Evolutionary conservation across 2,113 vertebrate species (phyloP).

Genomic region (Rhineura floridana): DNA sequence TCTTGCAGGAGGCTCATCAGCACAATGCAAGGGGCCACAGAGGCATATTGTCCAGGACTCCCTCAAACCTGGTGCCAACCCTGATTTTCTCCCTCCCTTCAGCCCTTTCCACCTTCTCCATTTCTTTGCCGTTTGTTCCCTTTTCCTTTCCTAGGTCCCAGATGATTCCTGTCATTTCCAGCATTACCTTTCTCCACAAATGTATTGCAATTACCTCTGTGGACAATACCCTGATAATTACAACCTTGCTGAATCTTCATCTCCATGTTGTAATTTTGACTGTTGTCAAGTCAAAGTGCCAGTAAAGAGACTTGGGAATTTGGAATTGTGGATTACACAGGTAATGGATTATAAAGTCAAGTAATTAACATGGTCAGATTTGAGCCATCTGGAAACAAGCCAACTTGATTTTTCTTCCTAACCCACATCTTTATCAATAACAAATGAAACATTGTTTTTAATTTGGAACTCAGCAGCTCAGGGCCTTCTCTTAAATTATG

Average conservation of each 20-base stretch:
- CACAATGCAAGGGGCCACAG: neutral
- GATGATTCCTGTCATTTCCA: neutral
- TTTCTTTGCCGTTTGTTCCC: neutral
- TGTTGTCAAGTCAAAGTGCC: neutral
- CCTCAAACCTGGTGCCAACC: neutral
- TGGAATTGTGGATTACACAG: neutral
- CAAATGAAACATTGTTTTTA: slow-evolving; percentile 61
- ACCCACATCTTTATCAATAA: slow-evolving; percentile 56
- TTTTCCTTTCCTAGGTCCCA: neutral
- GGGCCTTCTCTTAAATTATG: slow-evolving; percentile 57
- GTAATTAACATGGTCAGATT: slow-evolving; percentile 2
- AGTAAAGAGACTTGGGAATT: neutral
- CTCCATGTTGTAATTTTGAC: neutral
- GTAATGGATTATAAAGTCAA: slow-evolving; percentile 15
- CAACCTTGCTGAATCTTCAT: neutral
- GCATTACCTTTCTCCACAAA: neutral
- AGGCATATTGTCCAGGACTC: neutral
- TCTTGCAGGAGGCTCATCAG: neutral
- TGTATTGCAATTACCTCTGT: neutral
- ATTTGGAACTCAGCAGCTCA: slow-evolving; percentile 51
- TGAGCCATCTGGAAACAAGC: neutral
- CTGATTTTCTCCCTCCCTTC: neutral
- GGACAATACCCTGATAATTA: neutral
- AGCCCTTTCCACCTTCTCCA: neutral
- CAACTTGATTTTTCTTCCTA: slow-evolving; percentile 46